Base-by-base conservation (phyloP, 2,113 vertebrate species). In the Alaudala cheleensis region DNA sequence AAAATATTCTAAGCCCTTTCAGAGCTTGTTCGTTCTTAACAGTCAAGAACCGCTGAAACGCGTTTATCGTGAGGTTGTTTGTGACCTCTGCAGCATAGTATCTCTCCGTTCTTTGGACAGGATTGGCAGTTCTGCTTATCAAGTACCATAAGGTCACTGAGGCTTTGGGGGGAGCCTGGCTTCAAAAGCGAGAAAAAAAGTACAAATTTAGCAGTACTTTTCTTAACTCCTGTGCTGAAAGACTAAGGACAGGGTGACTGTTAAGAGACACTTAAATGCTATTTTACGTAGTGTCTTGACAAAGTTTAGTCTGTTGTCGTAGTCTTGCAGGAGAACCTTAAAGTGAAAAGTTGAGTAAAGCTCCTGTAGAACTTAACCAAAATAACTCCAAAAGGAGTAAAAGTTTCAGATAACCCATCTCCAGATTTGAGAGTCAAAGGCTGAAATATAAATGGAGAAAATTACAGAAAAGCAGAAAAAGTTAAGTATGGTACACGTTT, bases 401-500 rank as follows among this genome's bases (percentile, higher is more conserved):
- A 88, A 62, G 21, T 44, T 73, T 42, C 42, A 54, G 22, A 4
- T 31, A 29, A 12, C 20, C 15, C 2, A 1, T 51, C 26, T 51
- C 62, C 31, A 24, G 34, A 29, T 34, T 67, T 26, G 72, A 62
- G 26, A 92, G 47, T 18, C 8, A 5, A 37, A 84, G 14, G 33
- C 65, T 87, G 45, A 78, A 40, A 19, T 64, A 11, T 2, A 78
- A 88, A 62, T 6, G 33, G 77, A 77, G 24, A 34, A 62, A 73
- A 88, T 47, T 54, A 45, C 12, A 58, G 21, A 76, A 62, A 20
- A 12, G 14, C 26, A 54, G 65, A 28, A 81, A 70, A 79, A 47
- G 2, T 49, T 23, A 45, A 33, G 8, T 51, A 9, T 53, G 12
- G 19, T 39, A 2, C 24, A 10, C 0, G 0, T 23, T 47, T 31